Percentiles rank a stretch among this genome's conserved stretches.
Conservation (phyloP, 2,888 invertebrate genomes). For the Eupithecia abbreviata region DNA sequence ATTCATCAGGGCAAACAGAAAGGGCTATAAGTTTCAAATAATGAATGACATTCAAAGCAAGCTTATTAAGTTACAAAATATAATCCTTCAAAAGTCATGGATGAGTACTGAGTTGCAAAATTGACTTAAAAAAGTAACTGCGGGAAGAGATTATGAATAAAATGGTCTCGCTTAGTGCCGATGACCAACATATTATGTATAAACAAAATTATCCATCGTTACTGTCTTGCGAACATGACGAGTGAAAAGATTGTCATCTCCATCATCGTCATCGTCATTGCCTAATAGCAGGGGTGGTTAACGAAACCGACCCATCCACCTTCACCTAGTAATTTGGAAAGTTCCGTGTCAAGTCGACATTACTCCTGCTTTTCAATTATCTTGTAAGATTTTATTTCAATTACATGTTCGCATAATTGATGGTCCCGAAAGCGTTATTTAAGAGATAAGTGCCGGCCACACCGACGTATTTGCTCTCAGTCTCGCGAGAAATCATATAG, state of each 20-base stretch:
- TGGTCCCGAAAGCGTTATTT: conserved; percentile 56
- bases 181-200: neutral
- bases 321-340: conserved; percentile 61
- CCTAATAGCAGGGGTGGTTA: conserved; percentile 27
- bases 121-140: neutral
- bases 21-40: neutral
- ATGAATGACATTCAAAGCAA: neutral
- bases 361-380: conserved; percentile 59
- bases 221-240: neutral
- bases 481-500: conserved; percentile 54
- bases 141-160: neutral
- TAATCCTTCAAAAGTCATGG: neutral
- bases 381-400: conserved; percentile 61
- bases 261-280: conserved; percentile 14
- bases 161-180: neutral
- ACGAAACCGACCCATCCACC: conserved; percentile 42
- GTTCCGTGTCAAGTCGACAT: conserved; percentile 46
- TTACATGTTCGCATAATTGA: conserved; percentile 61
- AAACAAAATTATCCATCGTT: neutral
- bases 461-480: conserved; percentile 50
- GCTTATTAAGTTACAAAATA: neutral
- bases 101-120: neutral
- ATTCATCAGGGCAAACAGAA: neutral
- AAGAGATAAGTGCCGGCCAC: conserved; percentile 40
- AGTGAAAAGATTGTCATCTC: neutral